These are phyloP conservation scores for Eidolon dupreanum DNA, from an alignment of 2,797 vertebrate genomes.

Conservation along the genomic window DNA sequence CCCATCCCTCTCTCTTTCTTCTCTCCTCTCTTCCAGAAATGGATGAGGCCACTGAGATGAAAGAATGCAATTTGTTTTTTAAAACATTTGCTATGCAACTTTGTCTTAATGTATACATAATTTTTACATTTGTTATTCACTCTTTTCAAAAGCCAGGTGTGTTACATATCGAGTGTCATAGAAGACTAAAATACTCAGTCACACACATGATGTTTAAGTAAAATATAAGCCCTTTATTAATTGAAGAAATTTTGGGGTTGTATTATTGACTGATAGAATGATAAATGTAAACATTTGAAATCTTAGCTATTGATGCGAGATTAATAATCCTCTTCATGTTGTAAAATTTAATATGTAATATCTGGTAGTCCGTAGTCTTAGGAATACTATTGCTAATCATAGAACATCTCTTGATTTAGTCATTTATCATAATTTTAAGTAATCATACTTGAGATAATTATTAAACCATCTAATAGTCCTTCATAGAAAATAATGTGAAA, in stretches of 20 bases:
- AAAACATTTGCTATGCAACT: not conserved
- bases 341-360: constrained; percentile 40
- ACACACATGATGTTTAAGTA: not conserved
- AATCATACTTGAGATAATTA: not conserved
- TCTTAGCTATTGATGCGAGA: not conserved
- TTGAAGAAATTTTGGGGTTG: not conserved
- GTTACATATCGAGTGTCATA: not conserved
- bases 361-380: not conserved
- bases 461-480: not conserved
- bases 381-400: not conserved
- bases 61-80: not conserved
- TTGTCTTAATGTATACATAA: not conserved
- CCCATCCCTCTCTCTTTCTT: not conserved
- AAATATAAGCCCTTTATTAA: not conserved
- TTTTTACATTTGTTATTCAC: not conserved
- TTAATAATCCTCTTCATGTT: not conserved
- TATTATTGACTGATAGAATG: not conserved
- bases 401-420: not conserved
- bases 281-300: not conserved
- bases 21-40: not conserved
- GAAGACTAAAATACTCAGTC: not conserved
- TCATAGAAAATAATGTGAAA: constrained; percentile 12
- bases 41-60: not conserved
- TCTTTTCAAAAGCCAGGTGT: not conserved
- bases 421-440: constrained; percentile 37